A percentile compares a stretch with the other conserved stretches of the same genome.
Conservation (phyloP, 2,113 vertebrate species). For the Dasyornis broadbenti region DNA sequence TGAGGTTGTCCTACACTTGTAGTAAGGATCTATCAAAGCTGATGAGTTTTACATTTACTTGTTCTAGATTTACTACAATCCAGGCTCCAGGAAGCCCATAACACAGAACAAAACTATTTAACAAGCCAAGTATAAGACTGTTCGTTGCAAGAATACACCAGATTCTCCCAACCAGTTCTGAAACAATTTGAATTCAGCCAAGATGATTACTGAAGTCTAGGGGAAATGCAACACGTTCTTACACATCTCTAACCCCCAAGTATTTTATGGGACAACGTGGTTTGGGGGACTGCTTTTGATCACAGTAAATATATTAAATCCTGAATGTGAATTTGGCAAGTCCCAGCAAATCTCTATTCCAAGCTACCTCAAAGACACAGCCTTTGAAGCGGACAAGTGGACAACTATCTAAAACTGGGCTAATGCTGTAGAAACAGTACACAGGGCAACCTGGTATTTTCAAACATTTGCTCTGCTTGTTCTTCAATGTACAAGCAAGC, state of each 20-base stretch:
- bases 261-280: neutral
- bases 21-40: neutral
- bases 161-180: neutral
- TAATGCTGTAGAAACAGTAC: neutral
- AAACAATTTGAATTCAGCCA: neutral
- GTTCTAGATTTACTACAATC: neutral
- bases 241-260: neutral
- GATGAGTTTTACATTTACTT: neutral
- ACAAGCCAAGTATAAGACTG: neutral
- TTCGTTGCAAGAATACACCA: neutral
- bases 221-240: neutral
- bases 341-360: neutral
- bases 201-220: neutral
- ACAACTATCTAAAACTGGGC: neutral
- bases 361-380: neutral
- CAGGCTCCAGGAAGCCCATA: neutral
- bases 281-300: neutral
- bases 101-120: neutral
- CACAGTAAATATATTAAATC: neutral
- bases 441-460: neutral
- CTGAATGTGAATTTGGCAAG: neutral
- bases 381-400: neutral
- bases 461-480: neutral
- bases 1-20: neutral
- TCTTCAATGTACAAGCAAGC: neutral